Percentiles rank a stretch among this genome's conserved stretches.
phyloP scores from a whole-genome alignment of 2,888 invertebrate species.

The Hipparchia sbordonii region DNA sequence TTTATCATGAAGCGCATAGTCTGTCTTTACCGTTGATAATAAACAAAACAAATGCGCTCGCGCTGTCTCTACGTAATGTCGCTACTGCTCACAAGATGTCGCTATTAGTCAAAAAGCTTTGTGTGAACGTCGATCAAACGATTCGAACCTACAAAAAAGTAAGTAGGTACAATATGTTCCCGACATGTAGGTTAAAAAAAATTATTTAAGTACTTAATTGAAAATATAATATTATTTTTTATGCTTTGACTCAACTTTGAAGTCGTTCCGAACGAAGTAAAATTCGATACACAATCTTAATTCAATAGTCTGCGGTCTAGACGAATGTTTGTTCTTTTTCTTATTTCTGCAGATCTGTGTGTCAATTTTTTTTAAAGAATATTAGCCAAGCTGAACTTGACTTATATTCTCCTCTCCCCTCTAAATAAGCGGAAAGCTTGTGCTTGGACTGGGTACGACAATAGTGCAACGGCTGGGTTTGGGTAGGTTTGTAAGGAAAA shows the following conservation, averaged over 20 bases:
- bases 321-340: not conserved
- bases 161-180: too few species aligned
- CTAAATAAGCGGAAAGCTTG: too few species aligned
- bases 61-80: slow-evolving; percentile 13
- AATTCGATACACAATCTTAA: not conserved
- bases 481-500: not conserved
- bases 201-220: too few species aligned
- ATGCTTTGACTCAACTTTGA: too few species aligned
- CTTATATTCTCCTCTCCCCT: too few species aligned
- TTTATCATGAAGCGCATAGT: not conserved
- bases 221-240: too few species aligned
- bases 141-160: too few species aligned
- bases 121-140: not conserved
- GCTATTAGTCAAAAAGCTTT: slow-evolving; percentile 12
- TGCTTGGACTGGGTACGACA: too few species aligned
- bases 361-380: too few species aligned
- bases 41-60: slow-evolving; percentile 11
- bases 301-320: slow-evolving; percentile 12
- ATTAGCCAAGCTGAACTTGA: too few species aligned
- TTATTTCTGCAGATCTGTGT: not conserved
- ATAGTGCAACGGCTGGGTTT: not conserved
- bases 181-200: too few species aligned
- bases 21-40: not conserved
- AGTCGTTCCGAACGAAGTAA: too few species aligned
- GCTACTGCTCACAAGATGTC: slow-evolving; percentile 39